These are phyloP conservation scores for Palloptera scutellata DNA, from an alignment of 2,888 invertebrate species.

Conservation along the genomic window DNA sequence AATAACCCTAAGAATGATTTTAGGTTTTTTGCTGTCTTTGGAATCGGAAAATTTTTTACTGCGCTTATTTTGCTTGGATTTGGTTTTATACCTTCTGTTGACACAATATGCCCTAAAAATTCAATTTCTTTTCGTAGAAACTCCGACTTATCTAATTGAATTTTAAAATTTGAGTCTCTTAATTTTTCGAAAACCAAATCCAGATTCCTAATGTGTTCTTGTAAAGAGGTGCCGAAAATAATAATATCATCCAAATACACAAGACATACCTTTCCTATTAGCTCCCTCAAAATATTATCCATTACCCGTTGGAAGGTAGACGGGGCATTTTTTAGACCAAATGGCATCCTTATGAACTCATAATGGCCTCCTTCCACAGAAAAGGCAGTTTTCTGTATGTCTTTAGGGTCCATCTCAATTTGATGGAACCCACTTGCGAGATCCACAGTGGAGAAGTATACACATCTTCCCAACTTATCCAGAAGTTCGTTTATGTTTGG, in stretches of 20 bases:
- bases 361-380: not conserved
- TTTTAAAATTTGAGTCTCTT: conserved; percentile 10
- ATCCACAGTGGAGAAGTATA: conserved; percentile 5
- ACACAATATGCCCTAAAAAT: conserved; percentile 26
- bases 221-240: conserved; percentile 8
- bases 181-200: conserved; percentile 10
- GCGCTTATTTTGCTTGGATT: conserved; percentile 50
- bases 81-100: conserved; percentile 50
- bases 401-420: not conserved
- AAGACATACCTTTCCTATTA: not conserved
- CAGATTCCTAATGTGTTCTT: conserved; percentile 8
- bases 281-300: not conserved
- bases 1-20: conserved; percentile 46
- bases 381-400: conserved; percentile 8
- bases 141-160: conserved; percentile 13
- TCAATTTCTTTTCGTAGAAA: conserved; percentile 15
- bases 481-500: conserved; percentile 29
- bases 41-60: conserved; percentile 36
- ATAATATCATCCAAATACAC: conserved; percentile 17
- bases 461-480: conserved; percentile 16
- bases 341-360: too few relatives aligned
- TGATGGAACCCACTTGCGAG: conserved; percentile 8
- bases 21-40: conserved; percentile 45
- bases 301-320: conserved; percentile 1
- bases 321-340: too few relatives aligned